A percentile compares a stretch with the other conserved stretches of the same genome.
phyloP scores from a whole-genome alignment of 2,888 invertebrate genomes.

The Endomychus coccineus region DNA sequence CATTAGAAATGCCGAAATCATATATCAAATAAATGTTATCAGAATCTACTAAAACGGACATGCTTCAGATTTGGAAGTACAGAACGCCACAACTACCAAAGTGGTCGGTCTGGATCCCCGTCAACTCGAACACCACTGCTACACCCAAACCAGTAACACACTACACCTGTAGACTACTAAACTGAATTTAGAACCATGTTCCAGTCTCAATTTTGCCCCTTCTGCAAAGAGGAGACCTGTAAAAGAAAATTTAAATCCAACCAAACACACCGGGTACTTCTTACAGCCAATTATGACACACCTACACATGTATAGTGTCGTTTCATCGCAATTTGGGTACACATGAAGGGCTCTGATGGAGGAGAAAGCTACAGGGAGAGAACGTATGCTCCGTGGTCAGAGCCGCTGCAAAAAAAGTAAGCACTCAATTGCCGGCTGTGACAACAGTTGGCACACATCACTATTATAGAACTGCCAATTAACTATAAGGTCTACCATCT shows the following conservation, averaged over 20 bases:
- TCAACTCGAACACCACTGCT: constrained; percentile 31
- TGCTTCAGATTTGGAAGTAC: too few species aligned
- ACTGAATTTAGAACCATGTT: constrained; percentile 29
- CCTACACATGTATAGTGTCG: constrained; percentile 22
- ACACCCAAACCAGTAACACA: constrained; percentile 32
- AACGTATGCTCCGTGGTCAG: constrained; percentile 43
- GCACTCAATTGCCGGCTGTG: constrained; percentile 41
- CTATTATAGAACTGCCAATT: too few species aligned
- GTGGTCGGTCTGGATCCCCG: too few species aligned
- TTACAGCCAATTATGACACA: constrained; percentile 29
- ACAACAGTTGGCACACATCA: constrained; percentile 44
- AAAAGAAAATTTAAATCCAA: constrained; percentile 49
- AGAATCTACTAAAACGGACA: too few species aligned
- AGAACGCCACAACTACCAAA: too few species aligned
- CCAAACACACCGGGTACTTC: constrained; percentile 27
- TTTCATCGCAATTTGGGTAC: constrained; percentile 22
- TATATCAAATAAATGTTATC: too few species aligned
- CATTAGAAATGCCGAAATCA: too few species aligned
- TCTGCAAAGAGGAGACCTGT: constrained; percentile 88
- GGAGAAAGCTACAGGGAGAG: constrained; percentile 33
- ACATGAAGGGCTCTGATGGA: constrained; percentile 31
- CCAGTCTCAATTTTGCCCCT: constrained; percentile 61
- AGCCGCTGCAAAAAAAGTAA: constrained; percentile 44
- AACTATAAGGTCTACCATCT: too few species aligned
- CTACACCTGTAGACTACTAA: constrained; percentile 30